Conservation (phyloP, 1,140 invertebrate genomes). For the Microplitis demolitor region DNA sequence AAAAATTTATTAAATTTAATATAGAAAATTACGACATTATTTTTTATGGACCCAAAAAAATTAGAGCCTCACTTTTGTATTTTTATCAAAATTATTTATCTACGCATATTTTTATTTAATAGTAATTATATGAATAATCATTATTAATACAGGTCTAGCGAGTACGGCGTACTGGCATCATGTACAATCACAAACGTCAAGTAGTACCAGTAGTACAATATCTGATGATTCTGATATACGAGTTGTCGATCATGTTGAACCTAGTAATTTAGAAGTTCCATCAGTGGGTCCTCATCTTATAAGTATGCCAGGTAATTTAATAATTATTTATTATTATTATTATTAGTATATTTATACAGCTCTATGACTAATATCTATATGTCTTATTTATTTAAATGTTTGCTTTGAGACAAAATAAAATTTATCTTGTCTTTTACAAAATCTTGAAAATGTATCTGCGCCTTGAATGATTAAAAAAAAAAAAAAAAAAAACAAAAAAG, state of each 20-base stretch:
- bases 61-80: too few species aligned
- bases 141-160: slow-evolving; percentile 35
- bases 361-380: too few species aligned
- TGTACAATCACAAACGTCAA: slow-evolving; percentile 39
- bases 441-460: too few species aligned
- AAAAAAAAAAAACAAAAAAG: too few species aligned
- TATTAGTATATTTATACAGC: background rate
- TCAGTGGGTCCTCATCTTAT: slow-evolving; percentile 34
- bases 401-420: too few species aligned
- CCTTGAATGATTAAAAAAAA: too few species aligned
- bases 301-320: slow-evolving; percentile 40
- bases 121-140: background rate
- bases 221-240: slow-evolving; percentile 47
- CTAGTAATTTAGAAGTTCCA: slow-evolving; percentile 35
- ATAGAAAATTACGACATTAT: too few species aligned
- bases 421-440: too few species aligned
- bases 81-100: too few species aligned
- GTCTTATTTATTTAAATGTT: too few species aligned
- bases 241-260: slow-evolving; percentile 41
- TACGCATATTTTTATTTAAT: background rate
- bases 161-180: slow-evolving; percentile 36
- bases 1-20: too few species aligned
- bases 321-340: background rate
- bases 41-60: too few species aligned
- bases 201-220: slow-evolving; percentile 33